Evolutionary conservation across 2,797 vertebrate species (phyloP).

Genomic region (Rhincodon typus): DNA sequence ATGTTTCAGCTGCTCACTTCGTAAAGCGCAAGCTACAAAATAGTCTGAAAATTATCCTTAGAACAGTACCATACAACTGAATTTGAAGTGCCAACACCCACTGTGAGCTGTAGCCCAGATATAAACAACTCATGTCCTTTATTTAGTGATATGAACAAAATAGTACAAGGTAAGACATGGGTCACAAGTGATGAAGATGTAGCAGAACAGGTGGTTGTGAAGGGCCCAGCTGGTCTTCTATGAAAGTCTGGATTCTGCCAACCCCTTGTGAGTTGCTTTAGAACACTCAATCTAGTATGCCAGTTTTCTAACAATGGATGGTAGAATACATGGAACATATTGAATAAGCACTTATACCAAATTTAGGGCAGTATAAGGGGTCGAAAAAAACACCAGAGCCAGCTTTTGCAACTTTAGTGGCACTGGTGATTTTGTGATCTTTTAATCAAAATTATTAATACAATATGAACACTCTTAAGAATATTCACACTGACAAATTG

Average conservation of each 20-base stretch:
- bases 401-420: not conserved
- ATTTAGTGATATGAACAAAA: not conserved
- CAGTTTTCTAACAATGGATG: not conserved
- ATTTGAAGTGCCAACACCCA: not conserved
- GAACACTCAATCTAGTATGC: not conserved
- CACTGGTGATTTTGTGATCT: not conserved
- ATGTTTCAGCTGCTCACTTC: not conserved
- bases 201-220: not conserved
- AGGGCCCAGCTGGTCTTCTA: not conserved
- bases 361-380: not conserved
- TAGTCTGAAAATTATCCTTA: slow-evolving; percentile 16
- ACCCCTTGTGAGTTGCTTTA: not conserved
- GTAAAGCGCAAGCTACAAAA: not conserved
- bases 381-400: not conserved
- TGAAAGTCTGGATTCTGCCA: not conserved
- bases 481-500: not conserved
- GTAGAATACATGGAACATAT: not conserved
- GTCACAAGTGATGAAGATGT: slow-evolving; percentile 8
- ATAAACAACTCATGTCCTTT: not conserved
- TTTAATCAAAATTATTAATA: not conserved
- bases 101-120: not conserved
- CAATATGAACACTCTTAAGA: not conserved
- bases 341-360: not conserved
- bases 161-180: not conserved
- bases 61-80: not conserved